Conservation (phyloP, 1,140 invertebrate genomes). For the Amyelois transitella region DNA sequence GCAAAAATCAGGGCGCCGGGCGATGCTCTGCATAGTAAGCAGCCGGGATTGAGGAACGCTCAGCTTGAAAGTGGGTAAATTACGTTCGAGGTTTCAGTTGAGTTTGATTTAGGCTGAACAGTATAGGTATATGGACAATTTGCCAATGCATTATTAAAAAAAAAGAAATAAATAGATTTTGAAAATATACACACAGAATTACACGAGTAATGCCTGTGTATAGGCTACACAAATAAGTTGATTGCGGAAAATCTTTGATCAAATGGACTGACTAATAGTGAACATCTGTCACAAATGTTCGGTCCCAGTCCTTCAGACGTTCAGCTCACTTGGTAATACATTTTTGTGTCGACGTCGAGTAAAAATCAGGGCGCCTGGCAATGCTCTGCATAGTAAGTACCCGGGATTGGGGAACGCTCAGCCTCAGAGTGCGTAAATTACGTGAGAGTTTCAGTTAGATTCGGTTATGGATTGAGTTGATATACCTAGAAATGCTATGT, state of each 20-base stretch:
- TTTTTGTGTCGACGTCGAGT: conserved; percentile 58
- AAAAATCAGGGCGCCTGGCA: conserved; percentile 63
- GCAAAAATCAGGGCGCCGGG: conserved; percentile 63
- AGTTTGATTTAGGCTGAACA: not conserved
- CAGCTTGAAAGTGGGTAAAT: conserved; percentile 15
- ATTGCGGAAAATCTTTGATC: too few species aligned
- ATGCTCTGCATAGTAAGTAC: conserved; percentile 67
- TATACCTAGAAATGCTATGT: too few species aligned
- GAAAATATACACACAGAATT: too few species aligned
- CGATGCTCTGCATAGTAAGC: conserved; percentile 64
- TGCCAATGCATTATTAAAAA: too few species aligned
- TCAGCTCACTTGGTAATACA: conserved; percentile 68
- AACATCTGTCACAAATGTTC: conserved; percentile 49
- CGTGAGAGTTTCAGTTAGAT: not conserved
- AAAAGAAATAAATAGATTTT: too few species aligned
- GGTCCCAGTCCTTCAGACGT: conserved; percentile 53
- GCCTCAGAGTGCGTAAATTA: conserved; percentile 16
- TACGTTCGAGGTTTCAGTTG: not conserved
- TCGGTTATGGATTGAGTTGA: too few species aligned
- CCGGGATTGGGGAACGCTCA: conserved; percentile 23
- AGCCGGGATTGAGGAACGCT: conserved; percentile 33
- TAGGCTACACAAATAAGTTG: too few species aligned
- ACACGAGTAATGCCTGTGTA: too few species aligned
- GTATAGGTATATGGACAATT: too few species aligned
- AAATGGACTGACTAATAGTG: conserved; percentile 26